Evolutionary conservation across 2,888 invertebrate species (phyloP).

Genomic region (Gerosis bhagava): DNA sequence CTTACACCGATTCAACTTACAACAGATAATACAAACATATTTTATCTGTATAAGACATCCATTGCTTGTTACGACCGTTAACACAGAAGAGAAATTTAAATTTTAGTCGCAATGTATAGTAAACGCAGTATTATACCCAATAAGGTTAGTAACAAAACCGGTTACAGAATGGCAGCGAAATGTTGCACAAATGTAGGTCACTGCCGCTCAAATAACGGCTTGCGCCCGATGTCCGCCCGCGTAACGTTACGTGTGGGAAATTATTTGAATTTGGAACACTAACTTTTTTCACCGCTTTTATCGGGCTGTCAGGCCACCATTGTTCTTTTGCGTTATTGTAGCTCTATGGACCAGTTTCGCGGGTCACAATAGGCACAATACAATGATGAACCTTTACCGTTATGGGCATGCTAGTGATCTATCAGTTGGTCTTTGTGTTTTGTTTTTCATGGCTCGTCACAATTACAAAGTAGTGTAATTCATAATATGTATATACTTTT

Average conservation of each 20-base stretch:
- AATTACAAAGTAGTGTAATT: no score
- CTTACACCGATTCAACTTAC: constrained; percentile 39
- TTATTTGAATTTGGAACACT: constrained; percentile 79
- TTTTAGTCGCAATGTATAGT: constrained; percentile 36
- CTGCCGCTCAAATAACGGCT: constrained; percentile 79
- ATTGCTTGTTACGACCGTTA: constrained; percentile 36
- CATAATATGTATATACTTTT: no score
- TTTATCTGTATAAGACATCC: constrained; percentile 33
- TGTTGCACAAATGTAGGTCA: constrained; percentile 68
- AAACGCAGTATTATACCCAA: constrained; percentile 40
- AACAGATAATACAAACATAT: constrained; percentile 7
- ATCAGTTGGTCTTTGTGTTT: constrained; percentile 21
- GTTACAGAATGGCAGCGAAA: constrained; percentile 58
- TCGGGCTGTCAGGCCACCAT: constrained; percentile 60
- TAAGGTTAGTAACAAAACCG: constrained; percentile 65
- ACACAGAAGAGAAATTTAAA: constrained; percentile 36
- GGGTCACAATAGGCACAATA: constrained; percentile 39
- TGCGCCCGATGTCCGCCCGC: constrained; percentile 77
- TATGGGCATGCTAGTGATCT: constrained; percentile 27
- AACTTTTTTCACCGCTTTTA: constrained; percentile 62
- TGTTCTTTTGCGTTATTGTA: constrained; percentile 66
- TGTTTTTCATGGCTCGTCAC: constrained; percentile 23
- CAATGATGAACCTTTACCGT: constrained; percentile 40
- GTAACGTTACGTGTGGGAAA: constrained; percentile 83
- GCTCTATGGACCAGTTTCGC: constrained; percentile 63